Base-by-base conservation (phyloP, 2,113 vertebrate species). In the Esox niger region DNA sequence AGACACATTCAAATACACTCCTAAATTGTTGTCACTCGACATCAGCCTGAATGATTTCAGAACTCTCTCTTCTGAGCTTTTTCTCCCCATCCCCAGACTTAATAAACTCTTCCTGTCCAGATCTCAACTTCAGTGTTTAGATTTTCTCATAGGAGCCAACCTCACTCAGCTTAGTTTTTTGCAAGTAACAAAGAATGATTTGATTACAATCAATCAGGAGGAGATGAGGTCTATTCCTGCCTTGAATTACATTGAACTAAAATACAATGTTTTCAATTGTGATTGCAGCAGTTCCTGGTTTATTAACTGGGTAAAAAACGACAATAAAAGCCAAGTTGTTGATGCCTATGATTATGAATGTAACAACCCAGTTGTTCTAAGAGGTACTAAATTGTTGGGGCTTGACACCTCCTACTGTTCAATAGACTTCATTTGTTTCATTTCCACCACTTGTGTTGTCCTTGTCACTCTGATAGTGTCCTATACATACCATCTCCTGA, bases 271-370 rank as follows among this genome's bases (percentile, higher is more conserved):
- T 3, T 91, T 93, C 54, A 79, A 78, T 15, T 93, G 91, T 64
- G 79, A 79, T 65, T 93, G 92, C 2, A 71, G 75, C 47, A 93
- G 91, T 4, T 56, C 63, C 17, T 79, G 66, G 77, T 91, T 93
- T 63, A n/a, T 86, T 8, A n/a, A n/a, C 32, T 93, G 89, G 90
- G 70, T 68, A 0, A 11, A 64, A 49, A 47, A 27, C 0, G 17
- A 73, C 65, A 75, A 35, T 5, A 65, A 72, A 58, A 91, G 90
- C 0, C 91, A 92, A 29, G 89, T 93, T 46, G 32, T 71, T 43
- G 82, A 88, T 11, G 87, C 91, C 1, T 81, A 84, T n/a, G 66
- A 66, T 21, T 91, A 88, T 31, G n/a, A 0, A 4, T 94, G 92
- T 69, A 87, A 81, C 71, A 90, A 87, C 2, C 92, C 91, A 9